Conservation (phyloP, 1,140 invertebrate genomes). For the Aporrectodea caliginosa region DNA sequence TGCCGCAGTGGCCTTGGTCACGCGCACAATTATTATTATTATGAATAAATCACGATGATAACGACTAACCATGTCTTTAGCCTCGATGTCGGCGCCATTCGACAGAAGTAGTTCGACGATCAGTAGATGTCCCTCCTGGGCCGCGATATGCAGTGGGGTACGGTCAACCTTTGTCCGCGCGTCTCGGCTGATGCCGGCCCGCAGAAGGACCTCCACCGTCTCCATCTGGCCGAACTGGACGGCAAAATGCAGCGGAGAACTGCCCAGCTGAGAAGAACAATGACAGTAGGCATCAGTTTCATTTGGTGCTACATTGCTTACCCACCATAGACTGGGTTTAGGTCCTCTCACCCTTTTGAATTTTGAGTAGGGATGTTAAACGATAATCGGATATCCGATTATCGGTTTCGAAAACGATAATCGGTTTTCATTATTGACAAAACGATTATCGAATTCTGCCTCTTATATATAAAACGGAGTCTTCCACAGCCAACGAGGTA, state of each 20-base stretch:
- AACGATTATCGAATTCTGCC: no score
- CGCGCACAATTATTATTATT: no score
- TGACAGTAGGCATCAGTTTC: background rate
- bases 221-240: constrained; percentile 76
- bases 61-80: constrained; percentile 80
- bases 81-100: constrained; percentile 71
- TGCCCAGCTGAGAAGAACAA: constrained; percentile 71
- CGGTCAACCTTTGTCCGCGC: constrained; percentile 86
- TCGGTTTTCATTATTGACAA: no score
- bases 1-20: no score
- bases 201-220: constrained; percentile 75
- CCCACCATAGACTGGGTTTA: background rate
- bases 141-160: constrained; percentile 82
- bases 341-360: background rate
- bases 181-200: constrained; percentile 80
- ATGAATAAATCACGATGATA: no score
- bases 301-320: background rate
- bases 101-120: constrained; percentile 74
- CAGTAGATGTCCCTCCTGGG: constrained; percentile 75
- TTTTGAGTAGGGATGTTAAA: no score
- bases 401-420: no score
- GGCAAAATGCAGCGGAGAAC: constrained; percentile 81
- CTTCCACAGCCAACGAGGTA: no score
- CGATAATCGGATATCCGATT: no score
- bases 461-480: no score